Evolutionary conservation across 2,888 invertebrate genomes (phyloP), one percentile per base, ranked within the genome.

Genomic region (Agriotes lineatus): DNA sequence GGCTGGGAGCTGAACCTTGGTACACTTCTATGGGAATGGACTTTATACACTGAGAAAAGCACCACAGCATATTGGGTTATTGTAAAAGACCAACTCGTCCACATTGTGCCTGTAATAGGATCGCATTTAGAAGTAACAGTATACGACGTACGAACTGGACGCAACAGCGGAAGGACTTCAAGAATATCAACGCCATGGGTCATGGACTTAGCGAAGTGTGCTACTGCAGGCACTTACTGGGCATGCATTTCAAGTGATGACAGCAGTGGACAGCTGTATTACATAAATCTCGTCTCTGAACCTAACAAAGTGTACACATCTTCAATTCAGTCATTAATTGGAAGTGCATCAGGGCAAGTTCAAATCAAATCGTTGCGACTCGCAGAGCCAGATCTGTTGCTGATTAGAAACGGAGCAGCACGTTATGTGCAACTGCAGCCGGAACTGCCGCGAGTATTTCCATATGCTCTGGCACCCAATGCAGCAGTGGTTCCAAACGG

Each of bases 1-100:
- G 92, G 91, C 30, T 96, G 95, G 95, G 93, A 94, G 79, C 83
- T 91, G 4, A 87, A 88, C 33, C 89, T 90, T 74, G 96, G 94
- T 78, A 83, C 90, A 39, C 85, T 94, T 2, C 82, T 90, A n/a
- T 91, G 90, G 86, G 94, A 94, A 82, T 94, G 94, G 94, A 89
- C 89, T 0, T 75, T 91, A n/a, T 70, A 75, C 54, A 74, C 76
- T 2, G 83, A 84, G 42, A 74, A 74, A 66, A 58, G 58, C 37
- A 48, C 67, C 10, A 86, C 87, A 0, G 84, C 88, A 48, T 74
- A 77, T 67, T 91, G 90, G 88, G 87, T 88, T 83, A 86, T 90
- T 63, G 85, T 87, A 58, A 86, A 88, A 58, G 86, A 87, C 6
- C 80, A 88, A 77, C 80, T 93, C 10, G 86, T 90, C 25, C 90